Evolutionary conservation across 2,113 vertebrate genomes (phyloP), one percentile per base, ranked within the genome.

Genomic region (Sinosuthora webbiana): DNA sequence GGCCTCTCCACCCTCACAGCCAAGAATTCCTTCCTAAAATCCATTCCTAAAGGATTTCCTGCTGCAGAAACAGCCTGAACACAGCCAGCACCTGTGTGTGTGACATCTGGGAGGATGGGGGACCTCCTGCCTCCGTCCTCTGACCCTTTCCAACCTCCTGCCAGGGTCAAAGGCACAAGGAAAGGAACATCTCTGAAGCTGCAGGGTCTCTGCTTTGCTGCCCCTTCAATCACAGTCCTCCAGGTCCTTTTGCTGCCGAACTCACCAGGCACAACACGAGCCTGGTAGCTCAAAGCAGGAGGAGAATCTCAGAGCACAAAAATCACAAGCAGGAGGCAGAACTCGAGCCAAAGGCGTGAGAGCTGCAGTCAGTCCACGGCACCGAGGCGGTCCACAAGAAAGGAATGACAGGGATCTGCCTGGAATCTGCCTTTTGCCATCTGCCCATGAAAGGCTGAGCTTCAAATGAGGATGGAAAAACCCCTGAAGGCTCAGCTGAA

Each of bases 401-500:
- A 85, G 49, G 45, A 89, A 64, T 71, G 16, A 15, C 67, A 69
- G 55, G 37, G 30, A 62, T 84, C 69, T 42, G 35, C 52, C 75
- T 41, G 50, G 31, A 77, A 85, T 60, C n/a, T 1, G 4, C 13
- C 20, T 85, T 83, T 73, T 96, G 27, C 68, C 89, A 60, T 52
- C 88, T 95, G 56, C 22, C 73, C 19, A 7, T 64, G 77, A 89
- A 71, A 87, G 78, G 14, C 31, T 52, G 41, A 55, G 70, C 45
- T 94, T 79, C 67, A 83, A 63, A 88, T 47, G 33, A 45, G 85
- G 87, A 31, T 11, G 47, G 89, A 89, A 76, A 93, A 90, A 4
- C 10, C 89, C 75, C 84, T 52, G 65, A 84, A 79, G 93, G 76
- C 55, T 91, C 65, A 65, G 57, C 78, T 89, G 83, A 82, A 95